These are phyloP conservation scores for Sterna hirundo DNA, from an alignment of 2,113 vertebrate species.

Conservation along the genomic window DNA sequence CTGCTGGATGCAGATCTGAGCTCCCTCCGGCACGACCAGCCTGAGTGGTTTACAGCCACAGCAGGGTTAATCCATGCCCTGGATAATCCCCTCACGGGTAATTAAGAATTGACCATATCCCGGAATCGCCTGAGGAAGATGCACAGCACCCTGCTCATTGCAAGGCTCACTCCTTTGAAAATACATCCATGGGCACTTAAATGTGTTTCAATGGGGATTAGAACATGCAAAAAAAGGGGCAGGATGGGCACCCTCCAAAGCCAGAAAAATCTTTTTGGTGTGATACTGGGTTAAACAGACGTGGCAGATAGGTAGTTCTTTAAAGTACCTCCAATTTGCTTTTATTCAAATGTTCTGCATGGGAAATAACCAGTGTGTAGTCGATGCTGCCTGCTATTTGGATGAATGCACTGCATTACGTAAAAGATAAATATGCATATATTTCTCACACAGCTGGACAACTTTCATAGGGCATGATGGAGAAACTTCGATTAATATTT, in stretches of 20 bases:
- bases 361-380: background rate
- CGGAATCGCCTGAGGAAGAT: background rate
- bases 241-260: background rate
- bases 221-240: background rate
- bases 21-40: background rate
- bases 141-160: background rate
- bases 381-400: background rate
- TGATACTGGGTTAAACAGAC: background rate
- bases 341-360: background rate
- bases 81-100: background rate
- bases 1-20: background rate
- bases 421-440: background rate
- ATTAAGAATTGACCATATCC: background rate
- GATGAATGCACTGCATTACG: background rate
- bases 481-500: slow-evolving; percentile 33
- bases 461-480: background rate
- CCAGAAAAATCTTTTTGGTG: background rate
- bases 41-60: background rate
- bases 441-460: background rate
- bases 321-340: background rate
- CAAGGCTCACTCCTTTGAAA: background rate
- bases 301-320: background rate
- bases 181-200: rapidly evolving
- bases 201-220: background rate
- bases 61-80: background rate